Conservation (phyloP, 1,140 invertebrate species). For the Megalonaias nervosa region DNA sequence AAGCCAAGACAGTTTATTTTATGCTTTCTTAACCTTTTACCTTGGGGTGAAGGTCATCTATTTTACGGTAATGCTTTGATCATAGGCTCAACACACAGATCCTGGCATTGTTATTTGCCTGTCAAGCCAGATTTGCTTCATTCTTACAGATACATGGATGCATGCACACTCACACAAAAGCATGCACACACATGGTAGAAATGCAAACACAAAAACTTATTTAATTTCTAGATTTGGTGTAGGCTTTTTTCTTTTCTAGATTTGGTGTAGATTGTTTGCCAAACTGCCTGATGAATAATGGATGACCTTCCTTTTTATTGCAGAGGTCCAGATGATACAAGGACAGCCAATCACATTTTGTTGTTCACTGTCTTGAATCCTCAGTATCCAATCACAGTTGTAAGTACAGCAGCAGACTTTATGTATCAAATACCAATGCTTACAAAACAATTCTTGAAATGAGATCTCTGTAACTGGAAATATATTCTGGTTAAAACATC, state of each 20-base stretch:
- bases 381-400: constrained; percentile 98
- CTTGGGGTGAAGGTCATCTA: too few species aligned
- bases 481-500: neutral
- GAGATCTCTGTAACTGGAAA: neutral
- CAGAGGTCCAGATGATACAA: constrained; percentile 52
- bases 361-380: constrained; percentile 80
- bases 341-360: constrained; percentile 60
- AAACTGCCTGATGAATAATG: neutral
- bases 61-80: too few species aligned
- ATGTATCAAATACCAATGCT: neutral
- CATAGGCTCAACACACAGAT: too few species aligned
- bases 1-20: too few species aligned
- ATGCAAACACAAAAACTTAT: neutral
- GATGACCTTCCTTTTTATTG: constrained; percentile 15
- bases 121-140: too few species aligned
- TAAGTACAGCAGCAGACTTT: constrained; percentile 77
- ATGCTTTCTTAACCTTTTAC: too few species aligned
- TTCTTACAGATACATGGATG: neutral
- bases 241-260: neutral
- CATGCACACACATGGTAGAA: neutral
- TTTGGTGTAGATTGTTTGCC: neutral
- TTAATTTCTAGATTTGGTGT: neutral
- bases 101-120: too few species aligned
- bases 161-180: neutral
- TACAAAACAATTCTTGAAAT: neutral